Evolutionary conservation across 2,797 vertebrate genomes (phyloP), one percentile per base, ranked within the genome.

Genomic region (Pangasius larnaudii): DNA sequence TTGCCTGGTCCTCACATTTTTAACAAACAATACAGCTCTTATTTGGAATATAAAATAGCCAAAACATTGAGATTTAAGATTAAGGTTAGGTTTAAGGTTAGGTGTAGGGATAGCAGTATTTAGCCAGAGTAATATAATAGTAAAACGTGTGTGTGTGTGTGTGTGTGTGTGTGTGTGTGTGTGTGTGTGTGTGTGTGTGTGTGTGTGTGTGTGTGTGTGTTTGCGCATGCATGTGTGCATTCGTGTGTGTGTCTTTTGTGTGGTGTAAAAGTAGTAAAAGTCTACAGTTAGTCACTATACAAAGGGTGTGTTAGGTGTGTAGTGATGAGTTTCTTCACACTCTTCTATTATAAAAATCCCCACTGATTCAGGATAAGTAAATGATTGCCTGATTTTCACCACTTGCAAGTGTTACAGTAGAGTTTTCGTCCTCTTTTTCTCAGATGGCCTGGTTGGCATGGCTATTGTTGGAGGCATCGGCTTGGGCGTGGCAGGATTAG

Each of bases 381-480:
- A 72, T 24, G 36, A 10, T 49, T 27, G 18, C 0, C 1, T 10
- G 2, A 69, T 69, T 36, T 69, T 71, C 19, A 39, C 2, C 36
- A 22, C 18, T 39, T 27, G 1, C 24, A 11, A 46, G 46, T 61
- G 19, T 75, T 74, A 49, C 7, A 8, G 10, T 49, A 59, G 22
- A 63, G 36, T 72, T 27, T 1, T 61, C 14, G 36, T 13, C 19
- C 19, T 33, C n/a, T n/a, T 14, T 33, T 27, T 19, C 61, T n/a
- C 90, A 98, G 98, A 98, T 75, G 98, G 97, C 13, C 90, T 98
- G 87, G 97, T 98, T 4, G 98, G 98, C 93, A 98, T 98, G 97
- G 98, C 97, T 27, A 98, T 98, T 0, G 97, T 98, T 0, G 97
- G 98, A 0, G 97, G 98, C 42, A 97, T 98, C 88, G 96, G 97